Percentiles rank a stretch among this genome's conserved stretches.
Conservation (phyloP, 2,113 vertebrate species). For the Turnix velox region DNA sequence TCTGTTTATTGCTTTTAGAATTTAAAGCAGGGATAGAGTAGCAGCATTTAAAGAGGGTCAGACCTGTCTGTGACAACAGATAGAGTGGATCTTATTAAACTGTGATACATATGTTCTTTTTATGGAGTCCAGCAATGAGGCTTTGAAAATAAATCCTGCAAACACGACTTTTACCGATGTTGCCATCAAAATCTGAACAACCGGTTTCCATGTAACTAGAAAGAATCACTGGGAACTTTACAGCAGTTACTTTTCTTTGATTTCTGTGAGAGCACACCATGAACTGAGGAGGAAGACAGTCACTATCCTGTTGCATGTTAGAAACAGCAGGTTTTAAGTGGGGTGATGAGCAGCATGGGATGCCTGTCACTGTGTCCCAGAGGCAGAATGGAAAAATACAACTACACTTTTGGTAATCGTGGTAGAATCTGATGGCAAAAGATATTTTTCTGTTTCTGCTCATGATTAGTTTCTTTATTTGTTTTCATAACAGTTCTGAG, state of each 20-base stretch:
- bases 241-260: not conserved
- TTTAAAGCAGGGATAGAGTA: not conserved
- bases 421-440: not conserved
- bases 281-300: not conserved
- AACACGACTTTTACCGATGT: not conserved
- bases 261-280: not conserved
- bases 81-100: not conserved
- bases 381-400: not conserved
- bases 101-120: not conserved
- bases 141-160: not conserved
- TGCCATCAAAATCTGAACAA: not conserved
- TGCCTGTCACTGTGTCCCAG: not conserved
- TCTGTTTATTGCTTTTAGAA: too few relatives aligned
- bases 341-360: not conserved
- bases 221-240: not conserved
- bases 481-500: not conserved
- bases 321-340: not conserved
- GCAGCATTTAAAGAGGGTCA: not conserved
- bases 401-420: not conserved
- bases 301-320: not conserved
- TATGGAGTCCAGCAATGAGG: not conserved
- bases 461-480: not conserved
- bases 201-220: not conserved
- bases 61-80: not conserved
- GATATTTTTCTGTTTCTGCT: not conserved